Evolutionary conservation across 2,113 vertebrate species (phyloP).

Genomic region (Ameiurus melas): DNA sequence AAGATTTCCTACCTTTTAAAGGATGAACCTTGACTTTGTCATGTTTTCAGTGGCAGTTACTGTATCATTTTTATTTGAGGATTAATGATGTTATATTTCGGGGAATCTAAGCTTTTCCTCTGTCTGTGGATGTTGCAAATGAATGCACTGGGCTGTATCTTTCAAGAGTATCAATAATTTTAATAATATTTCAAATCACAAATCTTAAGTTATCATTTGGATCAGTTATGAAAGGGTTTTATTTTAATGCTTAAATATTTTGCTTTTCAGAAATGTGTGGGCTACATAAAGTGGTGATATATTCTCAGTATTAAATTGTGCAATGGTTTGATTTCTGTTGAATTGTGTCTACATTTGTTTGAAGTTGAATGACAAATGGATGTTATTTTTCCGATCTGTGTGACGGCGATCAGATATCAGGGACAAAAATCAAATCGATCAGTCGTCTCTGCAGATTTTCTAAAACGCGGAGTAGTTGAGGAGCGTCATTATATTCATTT

Average conservation of each 20-base stretch:
- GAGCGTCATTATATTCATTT: neutral
- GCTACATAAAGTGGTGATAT: conserved; percentile 29
- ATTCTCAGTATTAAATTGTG: conserved; percentile 47
- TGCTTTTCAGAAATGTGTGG: conserved; percentile 17
- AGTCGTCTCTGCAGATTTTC: neutral
- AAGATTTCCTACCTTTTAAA: conserved; percentile 30
- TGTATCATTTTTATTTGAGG: conserved; percentile 14
- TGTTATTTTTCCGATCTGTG: neutral
- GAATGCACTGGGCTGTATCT: neutral
- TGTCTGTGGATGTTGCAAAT: conserved; percentile 6
- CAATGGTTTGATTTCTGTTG: conserved; percentile 32
- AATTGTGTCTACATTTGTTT: neutral
- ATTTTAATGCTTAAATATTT: conserved; percentile 40
- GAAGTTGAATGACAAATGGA: neutral
- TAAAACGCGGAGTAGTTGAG: neutral
- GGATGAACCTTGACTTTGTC: conserved; percentile 27
- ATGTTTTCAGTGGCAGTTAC: conserved; percentile 35
- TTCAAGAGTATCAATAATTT: conserved; percentile 11
- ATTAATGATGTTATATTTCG: neutral
- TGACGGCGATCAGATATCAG: neutral
- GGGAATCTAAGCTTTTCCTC: neutral
- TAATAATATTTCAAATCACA: conserved; percentile 11
- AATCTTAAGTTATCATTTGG: neutral
- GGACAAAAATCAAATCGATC: neutral
- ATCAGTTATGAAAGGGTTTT: conserved; percentile 11